Percentiles rank a stretch among this genome's conserved stretches.
Evolutionary conservation across 2,113 vertebrate species (phyloP).

Genomic region (Psittacus erithacus): DNA sequence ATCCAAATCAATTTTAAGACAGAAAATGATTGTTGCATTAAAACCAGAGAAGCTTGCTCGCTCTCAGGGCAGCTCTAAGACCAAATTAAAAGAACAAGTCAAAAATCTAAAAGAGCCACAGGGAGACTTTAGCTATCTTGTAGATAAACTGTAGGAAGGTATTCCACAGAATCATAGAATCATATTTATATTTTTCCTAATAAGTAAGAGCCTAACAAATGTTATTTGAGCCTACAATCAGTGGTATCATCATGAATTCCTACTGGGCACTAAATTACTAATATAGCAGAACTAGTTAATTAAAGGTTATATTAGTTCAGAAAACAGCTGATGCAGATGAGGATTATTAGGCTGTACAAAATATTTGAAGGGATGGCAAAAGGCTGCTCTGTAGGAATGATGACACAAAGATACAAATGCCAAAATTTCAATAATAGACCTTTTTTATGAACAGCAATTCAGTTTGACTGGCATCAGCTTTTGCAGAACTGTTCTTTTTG

Average conservation of each 20-base stretch:
- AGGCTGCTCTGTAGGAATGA: not conserved
- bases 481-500: not conserved
- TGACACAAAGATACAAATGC: not conserved
- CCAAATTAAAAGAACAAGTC: not conserved
- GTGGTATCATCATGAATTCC: not conserved
- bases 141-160: not conserved
- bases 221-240: not conserved
- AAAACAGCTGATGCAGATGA: not conserved
- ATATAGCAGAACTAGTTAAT: not conserved
- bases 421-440: not conserved
- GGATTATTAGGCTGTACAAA: not conserved
- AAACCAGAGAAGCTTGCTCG: not conserved
- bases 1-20: not conserved
- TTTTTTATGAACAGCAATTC: not conserved
- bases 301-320: not conserved
- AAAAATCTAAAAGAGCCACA: not conserved
- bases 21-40: not conserved
- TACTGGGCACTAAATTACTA: not conserved
- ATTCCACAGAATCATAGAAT: too few species aligned
- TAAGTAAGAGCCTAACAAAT: not conserved
- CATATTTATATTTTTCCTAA: not conserved
- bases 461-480: not conserved
- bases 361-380: not conserved
- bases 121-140: not conserved
- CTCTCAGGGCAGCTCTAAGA: not conserved